These are phyloP conservation scores for Phaedon cochleariae DNA, from an alignment of 2,888 invertebrate species.

Conservation along the genomic window DNA sequence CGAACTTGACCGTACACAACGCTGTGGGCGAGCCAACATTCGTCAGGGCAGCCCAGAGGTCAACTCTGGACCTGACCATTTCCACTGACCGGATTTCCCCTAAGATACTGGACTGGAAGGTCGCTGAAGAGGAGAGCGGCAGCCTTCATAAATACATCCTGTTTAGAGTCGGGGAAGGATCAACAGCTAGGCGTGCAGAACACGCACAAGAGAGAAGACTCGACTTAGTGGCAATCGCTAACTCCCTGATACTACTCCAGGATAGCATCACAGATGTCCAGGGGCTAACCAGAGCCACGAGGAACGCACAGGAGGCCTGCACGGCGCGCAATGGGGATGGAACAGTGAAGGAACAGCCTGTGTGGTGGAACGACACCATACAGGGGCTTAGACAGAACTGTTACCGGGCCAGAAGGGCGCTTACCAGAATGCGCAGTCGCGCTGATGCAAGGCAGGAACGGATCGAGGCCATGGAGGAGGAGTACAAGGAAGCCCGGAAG, in stretches of 20 bases:
- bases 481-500: not conserved
- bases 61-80: slow-evolving; percentile 11
- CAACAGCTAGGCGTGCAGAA: not conserved
- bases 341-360: not conserved
- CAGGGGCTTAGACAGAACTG: not conserved
- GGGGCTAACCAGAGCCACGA: not conserved
- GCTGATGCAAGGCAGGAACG: not conserved
- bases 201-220: not conserved
- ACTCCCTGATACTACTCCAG: not conserved
- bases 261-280: not conserved
- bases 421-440: not conserved
- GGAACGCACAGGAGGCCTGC: not conserved
- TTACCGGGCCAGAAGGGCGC: not conserved
- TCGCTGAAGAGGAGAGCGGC: not conserved
- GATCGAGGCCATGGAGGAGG: not conserved
- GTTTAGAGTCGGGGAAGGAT: not conserved
- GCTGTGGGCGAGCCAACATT: slow-evolving; percentile 10
- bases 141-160: too few relatives aligned
- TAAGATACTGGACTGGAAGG: not conserved
- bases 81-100: not conserved
- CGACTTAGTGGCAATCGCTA: not conserved
- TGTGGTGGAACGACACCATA: not conserved
- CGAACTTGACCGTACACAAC: not conserved
- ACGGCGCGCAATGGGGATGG: not conserved
- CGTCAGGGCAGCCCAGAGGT: slow-evolving; percentile 1